phyloP scores from a whole-genome alignment of 2,888 invertebrate species.

The Allophyes oxyacanthae region DNA sequence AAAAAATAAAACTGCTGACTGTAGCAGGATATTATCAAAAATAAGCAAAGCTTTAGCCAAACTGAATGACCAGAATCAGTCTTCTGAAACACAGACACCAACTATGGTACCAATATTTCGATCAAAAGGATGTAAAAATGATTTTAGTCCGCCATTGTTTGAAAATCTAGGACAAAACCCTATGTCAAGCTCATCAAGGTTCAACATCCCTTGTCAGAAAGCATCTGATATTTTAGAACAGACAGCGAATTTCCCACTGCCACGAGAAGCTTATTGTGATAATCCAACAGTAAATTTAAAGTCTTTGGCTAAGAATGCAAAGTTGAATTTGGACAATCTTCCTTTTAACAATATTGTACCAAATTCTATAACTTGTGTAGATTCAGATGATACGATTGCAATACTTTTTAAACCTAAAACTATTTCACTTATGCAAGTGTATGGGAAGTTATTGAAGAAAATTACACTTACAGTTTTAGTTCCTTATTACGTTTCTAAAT shows the following conservation, averaged over 20 bases:
- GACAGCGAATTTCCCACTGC: slow-evolving; percentile 40
- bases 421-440: slow-evolving; percentile 63
- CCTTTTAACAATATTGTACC: slow-evolving; percentile 41
- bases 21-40: slow-evolving; percentile 37
- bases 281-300: slow-evolving; percentile 40
- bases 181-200: slow-evolving; percentile 39
- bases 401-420: slow-evolving; percentile 69
- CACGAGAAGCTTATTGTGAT: slow-evolving; percentile 43
- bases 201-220: slow-evolving; percentile 68
- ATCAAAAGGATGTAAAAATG: slow-evolving; percentile 9
- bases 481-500: slow-evolving; percentile 67
- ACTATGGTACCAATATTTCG: slow-evolving; percentile 42
- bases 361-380: slow-evolving; percentile 51
- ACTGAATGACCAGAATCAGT: slow-evolving; percentile 33
- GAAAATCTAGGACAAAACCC: slow-evolving; percentile 28
- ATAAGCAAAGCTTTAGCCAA: slow-evolving; percentile 44
- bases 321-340: slow-evolving; percentile 48
- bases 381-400: slow-evolving; percentile 61
- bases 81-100: slow-evolving; percentile 37
- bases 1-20: slow-evolving; percentile 39
- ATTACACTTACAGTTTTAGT: slow-evolving; percentile 68
- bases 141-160: slow-evolving; percentile 22
- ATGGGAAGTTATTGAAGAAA: slow-evolving; percentile 69
- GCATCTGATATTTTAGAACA: slow-evolving; percentile 68
- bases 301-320: slow-evolving; percentile 40